Base-by-base conservation (phyloP, 2,113 vertebrate genomes). In the Channa maculata region DNA sequence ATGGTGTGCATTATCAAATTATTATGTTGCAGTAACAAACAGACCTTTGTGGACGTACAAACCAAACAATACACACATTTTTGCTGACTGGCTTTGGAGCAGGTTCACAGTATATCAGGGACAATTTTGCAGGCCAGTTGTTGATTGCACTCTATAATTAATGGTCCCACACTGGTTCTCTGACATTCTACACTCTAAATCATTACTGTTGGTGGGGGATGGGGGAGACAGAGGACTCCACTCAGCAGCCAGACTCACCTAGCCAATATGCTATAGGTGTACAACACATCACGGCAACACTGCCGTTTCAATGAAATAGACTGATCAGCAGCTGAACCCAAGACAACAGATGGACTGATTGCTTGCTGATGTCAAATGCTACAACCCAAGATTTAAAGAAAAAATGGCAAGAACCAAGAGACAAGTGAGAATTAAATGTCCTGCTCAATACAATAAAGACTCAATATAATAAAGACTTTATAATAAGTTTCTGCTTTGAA, bases 131-230 rank as follows among this genome's bases (percentile, higher is more conserved):
- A 52, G 71, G 33, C 61, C 24, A 33, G 2, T 72, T 60, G 78
- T 83, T 86, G 82, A 87, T 88, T 86, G 72, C 41, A 5, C 65
- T 89, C 59, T 48, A 82, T 87, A 86, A 84, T 87, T 89, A 83
- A 86, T 86, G 75, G 76, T 62, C 72, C 54, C 90, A 70, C 65
- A 64, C 63, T 62, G 85, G 63, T 58, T 82, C 77, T 55, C 52
- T 77, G 79, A 88, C 85, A 80, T 57, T 33, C 75, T 24, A 65
- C 79, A 64, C 85, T 72, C 81, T 83, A 73, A 80, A 82, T 87
- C 86, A 75, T 86, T 82, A 83, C 78, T 84, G 55, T 77, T 50
- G 79, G 39, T 84, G 86, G 91, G 91, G 90, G 87, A 85, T 87
- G 88, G 86, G 87, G 71, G 34, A 69, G 48, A 70, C 55, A 3